These are phyloP conservation scores for Dasysyrphus tricinctus DNA, from an alignment of 2,888 invertebrate species.

Conservation along the genomic window DNA sequence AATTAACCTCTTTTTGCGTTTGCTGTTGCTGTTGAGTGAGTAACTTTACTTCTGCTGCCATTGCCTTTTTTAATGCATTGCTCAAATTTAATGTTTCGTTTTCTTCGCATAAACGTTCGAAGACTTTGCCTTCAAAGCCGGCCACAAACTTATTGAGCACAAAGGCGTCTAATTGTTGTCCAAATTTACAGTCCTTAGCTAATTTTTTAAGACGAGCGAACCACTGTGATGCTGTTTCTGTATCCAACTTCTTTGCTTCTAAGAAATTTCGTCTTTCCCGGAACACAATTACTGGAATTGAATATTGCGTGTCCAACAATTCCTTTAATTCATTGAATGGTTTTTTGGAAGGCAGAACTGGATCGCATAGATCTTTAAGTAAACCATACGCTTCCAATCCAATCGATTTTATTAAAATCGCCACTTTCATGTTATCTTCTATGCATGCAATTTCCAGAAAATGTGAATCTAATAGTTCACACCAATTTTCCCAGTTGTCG, in stretches of 20 bases:
- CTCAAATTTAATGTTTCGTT: conserved; percentile 15
- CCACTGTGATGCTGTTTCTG: background rate
- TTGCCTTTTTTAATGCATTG: conserved; percentile 1
- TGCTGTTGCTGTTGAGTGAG: background rate
- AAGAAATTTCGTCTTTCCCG: conserved; percentile 22
- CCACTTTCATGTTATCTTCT: background rate
- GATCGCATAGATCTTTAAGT: background rate
- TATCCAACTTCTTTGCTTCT: too few relatives aligned
- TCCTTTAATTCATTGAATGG: background rate
- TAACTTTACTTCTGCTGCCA: conserved; percentile 29
- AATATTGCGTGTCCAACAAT: conserved; percentile 14
- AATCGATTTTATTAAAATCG: background rate
- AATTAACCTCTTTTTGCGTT: conserved; percentile 22
- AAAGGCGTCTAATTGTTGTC: background rate
- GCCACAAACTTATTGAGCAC: background rate
- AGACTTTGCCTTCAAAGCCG: conserved; percentile 4
- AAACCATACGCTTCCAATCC: too few relatives aligned
- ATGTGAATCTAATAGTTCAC: conserved; percentile 23
- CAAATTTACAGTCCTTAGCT: conserved; percentile 12
- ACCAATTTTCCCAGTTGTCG: conserved; percentile 30
- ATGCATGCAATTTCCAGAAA: background rate
- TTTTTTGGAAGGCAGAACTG: background rate
- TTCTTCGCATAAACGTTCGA: conserved; percentile 10
- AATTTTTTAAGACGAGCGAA: conserved; percentile 14
- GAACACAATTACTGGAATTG: background rate